Percentiles rank a stretch among this genome's conserved stretches.
phyloP scores from a whole-genome alignment of 2,113 vertebrate species.

The Serinus canaria region DNA sequence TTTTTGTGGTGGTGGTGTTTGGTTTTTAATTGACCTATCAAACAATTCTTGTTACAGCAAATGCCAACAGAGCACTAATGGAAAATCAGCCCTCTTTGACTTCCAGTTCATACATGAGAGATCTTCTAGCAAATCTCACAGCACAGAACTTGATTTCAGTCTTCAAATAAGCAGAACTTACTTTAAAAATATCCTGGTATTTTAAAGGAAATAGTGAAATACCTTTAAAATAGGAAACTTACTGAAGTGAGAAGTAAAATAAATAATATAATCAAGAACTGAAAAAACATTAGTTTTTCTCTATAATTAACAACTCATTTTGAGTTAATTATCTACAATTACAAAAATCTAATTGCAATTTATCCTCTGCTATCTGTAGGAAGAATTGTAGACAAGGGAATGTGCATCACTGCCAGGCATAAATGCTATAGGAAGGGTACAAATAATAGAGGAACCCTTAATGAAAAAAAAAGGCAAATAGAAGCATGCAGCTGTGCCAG shows the following conservation, averaged over 20 bases:
- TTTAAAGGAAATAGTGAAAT: slow-evolving; percentile 39
- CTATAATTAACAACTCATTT: slow-evolving; percentile 80
- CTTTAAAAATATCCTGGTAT: slow-evolving; percentile 49
- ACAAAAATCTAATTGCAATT: slow-evolving; percentile 79
- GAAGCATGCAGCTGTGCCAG: slow-evolving; percentile 63
- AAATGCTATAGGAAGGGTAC: slow-evolving; percentile 66
- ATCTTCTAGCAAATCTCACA: slow-evolving; percentile 33
- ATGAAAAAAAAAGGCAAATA: slow-evolving; percentile 65
- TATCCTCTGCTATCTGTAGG: slow-evolving; percentile 74
- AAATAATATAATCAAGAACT: slow-evolving; percentile 75
- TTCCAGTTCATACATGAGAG: slow-evolving; percentile 19
- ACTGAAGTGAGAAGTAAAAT: slow-evolving; percentile 70
- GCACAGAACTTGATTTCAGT: slow-evolving; percentile 60
- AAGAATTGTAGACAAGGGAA: slow-evolving; percentile 70
- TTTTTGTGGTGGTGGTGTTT: not conserved
- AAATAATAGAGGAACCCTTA: slow-evolving; percentile 65
- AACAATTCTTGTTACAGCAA: not conserved
- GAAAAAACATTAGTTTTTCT: slow-evolving; percentile 73
- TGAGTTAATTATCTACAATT: slow-evolving; percentile 81
- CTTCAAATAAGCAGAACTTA: slow-evolving; percentile 52
- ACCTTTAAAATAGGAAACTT: slow-evolving; percentile 68
- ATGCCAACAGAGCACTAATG: not conserved
- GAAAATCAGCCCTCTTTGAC: slow-evolving; percentile 36
- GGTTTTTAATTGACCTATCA: not conserved
- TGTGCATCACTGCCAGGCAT: slow-evolving; percentile 52